Conservation (phyloP, 2,113 vertebrate genomes). For the Oophaga pumilio region DNA sequence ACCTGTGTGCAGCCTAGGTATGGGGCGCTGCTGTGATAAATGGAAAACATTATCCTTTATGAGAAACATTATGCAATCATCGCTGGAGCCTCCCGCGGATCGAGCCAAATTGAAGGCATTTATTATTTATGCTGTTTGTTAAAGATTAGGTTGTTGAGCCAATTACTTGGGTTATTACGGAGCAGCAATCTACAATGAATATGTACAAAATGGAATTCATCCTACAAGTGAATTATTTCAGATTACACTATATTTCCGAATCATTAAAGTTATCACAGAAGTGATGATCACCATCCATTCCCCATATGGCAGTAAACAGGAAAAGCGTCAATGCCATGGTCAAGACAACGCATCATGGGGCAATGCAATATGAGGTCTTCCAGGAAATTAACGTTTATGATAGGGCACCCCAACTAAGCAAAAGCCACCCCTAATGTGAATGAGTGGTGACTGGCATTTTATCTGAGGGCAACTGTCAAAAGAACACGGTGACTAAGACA, state of each 20-base stretch:
- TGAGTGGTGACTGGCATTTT: too few relatives aligned
- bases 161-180: background rate
- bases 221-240: background rate
- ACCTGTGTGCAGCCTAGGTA: background rate
- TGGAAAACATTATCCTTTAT: background rate
- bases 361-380: too few relatives aligned
- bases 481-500: too few relatives aligned
- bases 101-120: background rate
- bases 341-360: too few relatives aligned
- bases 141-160: background rate
- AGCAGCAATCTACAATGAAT: background rate
- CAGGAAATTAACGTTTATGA: too few relatives aligned
- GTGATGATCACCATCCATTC: too few relatives aligned
- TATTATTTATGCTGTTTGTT: constrained; percentile 32
- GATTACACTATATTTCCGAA: too few relatives aligned
- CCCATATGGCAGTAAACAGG: background rate
- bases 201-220: background rate
- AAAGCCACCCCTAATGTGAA: too few relatives aligned
- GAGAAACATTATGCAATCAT: background rate
- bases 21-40: constrained; percentile 8
- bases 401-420: too few relatives aligned
- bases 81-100: background rate
- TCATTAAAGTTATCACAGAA: too few relatives aligned
- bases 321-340: too few relatives aligned
- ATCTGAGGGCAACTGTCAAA: too few relatives aligned